Conservation (phyloP, 2,888 invertebrate genomes). For the Epistrophe eligans region DNA sequence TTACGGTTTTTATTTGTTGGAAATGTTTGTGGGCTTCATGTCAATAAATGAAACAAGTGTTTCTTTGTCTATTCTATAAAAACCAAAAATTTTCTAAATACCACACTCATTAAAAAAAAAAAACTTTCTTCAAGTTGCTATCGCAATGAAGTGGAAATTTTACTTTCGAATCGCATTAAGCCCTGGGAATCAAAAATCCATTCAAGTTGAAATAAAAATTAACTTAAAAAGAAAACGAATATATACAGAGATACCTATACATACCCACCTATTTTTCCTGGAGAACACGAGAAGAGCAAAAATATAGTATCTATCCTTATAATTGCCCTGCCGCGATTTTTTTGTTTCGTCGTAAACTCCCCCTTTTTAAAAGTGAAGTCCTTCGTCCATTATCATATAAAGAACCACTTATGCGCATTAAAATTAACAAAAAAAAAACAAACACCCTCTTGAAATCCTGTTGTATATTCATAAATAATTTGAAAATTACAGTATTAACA, state of each 20-base stretch:
- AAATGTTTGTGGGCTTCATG: no score
- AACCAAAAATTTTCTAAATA: background rate
- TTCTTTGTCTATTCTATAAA: background rate
- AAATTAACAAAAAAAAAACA: slow-evolving; percentile 32
- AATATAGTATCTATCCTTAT: slow-evolving; percentile 58
- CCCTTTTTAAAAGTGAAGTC: slow-evolving; percentile 1
- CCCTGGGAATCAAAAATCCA: slow-evolving; percentile 50
- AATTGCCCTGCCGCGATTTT: slow-evolving; percentile 58
- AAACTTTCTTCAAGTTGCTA: slow-evolving; percentile 50
- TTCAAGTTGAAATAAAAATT: slow-evolving; percentile 56
- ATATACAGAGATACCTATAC: background rate
- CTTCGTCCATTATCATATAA: slow-evolving; percentile 50
- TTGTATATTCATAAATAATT: slow-evolving; percentile 75
- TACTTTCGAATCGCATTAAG: slow-evolving; percentile 70
- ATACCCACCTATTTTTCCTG: background rate
- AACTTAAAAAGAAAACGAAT: background rate
- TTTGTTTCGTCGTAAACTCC: background rate
- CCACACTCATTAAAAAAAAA: slow-evolving; percentile 31
- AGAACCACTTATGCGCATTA: slow-evolving; percentile 62
- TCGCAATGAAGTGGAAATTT: slow-evolving; percentile 70
- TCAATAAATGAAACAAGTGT: no score
- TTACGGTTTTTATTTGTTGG: no score
- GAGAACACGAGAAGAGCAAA: slow-evolving; percentile 52
- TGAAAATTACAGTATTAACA: slow-evolving; percentile 82
- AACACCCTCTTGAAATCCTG: slow-evolving; percentile 66